Conservation (phyloP, 2,797 vertebrate genomes). For the Leptoclinus maculatus region DNA sequence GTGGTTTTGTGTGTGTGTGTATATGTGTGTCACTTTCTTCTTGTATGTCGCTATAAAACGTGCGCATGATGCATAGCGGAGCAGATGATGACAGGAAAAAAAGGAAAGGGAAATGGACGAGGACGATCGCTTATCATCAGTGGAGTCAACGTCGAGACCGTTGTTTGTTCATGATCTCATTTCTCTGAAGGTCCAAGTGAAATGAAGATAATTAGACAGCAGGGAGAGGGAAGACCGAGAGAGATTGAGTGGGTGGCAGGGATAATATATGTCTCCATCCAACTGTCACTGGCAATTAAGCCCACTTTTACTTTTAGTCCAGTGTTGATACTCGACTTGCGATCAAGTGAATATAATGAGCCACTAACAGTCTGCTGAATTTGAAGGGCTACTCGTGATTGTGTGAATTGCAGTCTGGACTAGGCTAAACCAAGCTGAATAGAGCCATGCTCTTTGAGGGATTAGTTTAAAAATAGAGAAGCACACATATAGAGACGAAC, state of each 20-base stretch:
- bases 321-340: conserved; percentile 61
- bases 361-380: conserved; percentile 45
- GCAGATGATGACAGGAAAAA: conserved; percentile 11
- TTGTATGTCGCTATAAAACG: conserved; percentile 21
- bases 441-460: neutral
- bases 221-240: conserved; percentile 27
- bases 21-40: conserved; percentile 25
- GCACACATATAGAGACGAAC: conserved; percentile 22
- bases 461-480: conserved; percentile 57
- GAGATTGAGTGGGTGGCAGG: conserved; percentile 64
- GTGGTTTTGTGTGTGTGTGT: conserved; percentile 44
- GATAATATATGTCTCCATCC: conserved; percentile 62
- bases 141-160: conserved; percentile 40
- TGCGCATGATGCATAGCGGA: conserved; percentile 29
- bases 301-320: conserved; percentile 53
- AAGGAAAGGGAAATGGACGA: conserved; percentile 21
- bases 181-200: conserved; percentile 55
- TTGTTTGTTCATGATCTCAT: conserved; percentile 41
- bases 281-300: conserved; percentile 69
- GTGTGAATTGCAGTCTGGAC: conserved; percentile 19
- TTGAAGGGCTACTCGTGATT: conserved; percentile 42
- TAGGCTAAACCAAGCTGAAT: conserved; percentile 17
- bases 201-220: conserved; percentile 41
- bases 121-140: conserved; percentile 48
- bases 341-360: conserved; percentile 67